These are phyloP conservation scores for Acrocephalus kingi DNA, from an alignment of 2,113 vertebrate genomes.

Conservation along the genomic window DNA sequence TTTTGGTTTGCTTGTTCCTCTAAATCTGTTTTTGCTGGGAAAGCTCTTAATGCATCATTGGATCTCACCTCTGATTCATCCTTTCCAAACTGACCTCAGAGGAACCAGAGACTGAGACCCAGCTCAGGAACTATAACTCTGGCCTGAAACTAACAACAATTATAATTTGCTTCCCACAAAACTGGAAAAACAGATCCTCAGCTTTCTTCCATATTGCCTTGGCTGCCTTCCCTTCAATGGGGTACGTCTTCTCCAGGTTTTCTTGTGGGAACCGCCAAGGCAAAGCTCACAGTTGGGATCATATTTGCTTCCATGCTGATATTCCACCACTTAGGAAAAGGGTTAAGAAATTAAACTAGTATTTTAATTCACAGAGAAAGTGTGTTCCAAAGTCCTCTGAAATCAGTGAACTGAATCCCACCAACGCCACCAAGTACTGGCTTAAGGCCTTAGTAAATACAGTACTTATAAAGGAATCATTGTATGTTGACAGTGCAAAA, in stretches of 20 bases:
- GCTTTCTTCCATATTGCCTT: conserved; percentile 33
- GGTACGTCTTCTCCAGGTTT: not conserved
- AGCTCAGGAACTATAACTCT: not conserved
- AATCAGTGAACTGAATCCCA: conserved; percentile 31
- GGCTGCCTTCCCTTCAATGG: not conserved
- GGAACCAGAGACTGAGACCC: not conserved
- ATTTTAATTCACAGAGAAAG: not conserved
- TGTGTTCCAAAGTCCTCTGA: conserved; percentile 17
- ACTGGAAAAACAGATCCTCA: conserved; percentile 42
- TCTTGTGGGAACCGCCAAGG: not conserved
- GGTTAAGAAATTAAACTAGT: conserved; percentile 19
- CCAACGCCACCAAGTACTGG: conserved; percentile 31
- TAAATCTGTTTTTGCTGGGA: conserved; percentile 21
- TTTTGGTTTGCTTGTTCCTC: conserved; percentile 15
- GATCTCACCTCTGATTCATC: conserved; percentile 52
- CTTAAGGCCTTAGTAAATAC: conserved; percentile 48
- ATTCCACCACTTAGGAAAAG: conserved; percentile 10
- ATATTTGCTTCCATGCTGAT: not conserved
- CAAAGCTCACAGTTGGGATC: not conserved
- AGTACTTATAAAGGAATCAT: conserved; percentile 30
- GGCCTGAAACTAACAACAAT: not conserved
- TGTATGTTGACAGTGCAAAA: not conserved
- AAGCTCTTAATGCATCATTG: conserved; percentile 21
- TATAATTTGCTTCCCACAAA: not conserved
- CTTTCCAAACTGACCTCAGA: conserved; percentile 46